Evolutionary conservation across 2,888 invertebrate genomes (phyloP), one percentile per base, ranked within the genome.

Genomic region (Euspilapteryx auroguttella): DNA sequence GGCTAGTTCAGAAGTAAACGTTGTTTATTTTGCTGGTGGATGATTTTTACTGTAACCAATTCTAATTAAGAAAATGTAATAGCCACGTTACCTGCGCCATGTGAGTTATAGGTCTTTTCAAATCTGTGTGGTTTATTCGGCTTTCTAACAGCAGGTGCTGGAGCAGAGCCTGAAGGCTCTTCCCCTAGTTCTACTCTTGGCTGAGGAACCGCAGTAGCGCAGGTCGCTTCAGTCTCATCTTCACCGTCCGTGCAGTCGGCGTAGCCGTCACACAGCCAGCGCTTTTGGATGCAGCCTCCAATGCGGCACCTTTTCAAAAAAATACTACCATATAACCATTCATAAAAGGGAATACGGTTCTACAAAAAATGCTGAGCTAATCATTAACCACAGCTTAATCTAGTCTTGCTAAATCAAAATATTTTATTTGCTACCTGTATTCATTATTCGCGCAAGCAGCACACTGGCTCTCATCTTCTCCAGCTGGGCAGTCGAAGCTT

Each of bases 391-490:
- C n/a, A n/a, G n/a, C n/a, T n/a, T n/a, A n/a, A n/a, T n/a, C n/a
- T n/a, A n/a, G n/a, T n/a, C n/a, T n/a, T n/a, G n/a, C n/a, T n/a
- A n/a, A n/a, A n/a, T n/a, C n/a, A n/a, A n/a, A n/a, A n/a, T n/a
- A n/a, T n/a, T n/a, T n/a, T n/a, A n/a, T n/a, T n/a, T n/a, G n/a
- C n/a, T 52, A 75, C 76, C 57, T 55, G 40, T 49, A 73, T 36
- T 77, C 75, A 24, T 55, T 44, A 3, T 42, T 37, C 4, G 49
- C 54, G 36, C 77, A 76, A 5, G 39, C 36, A 0, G 44, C 36
- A 40, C 85, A 86, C 23, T 71, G 55, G 2, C 55, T 47, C 43
- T 86, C 85, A 38, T 85, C 85, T 14, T 83, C 82, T 1, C 79
- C 82, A 34, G 69, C 77, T 3, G 73, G 55, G 36, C 86, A 86